Evolutionary conservation across 2,797 vertebrate species (phyloP), one percentile per base, ranked within the genome.

Genomic region (Cyprinella venusta): DNA sequence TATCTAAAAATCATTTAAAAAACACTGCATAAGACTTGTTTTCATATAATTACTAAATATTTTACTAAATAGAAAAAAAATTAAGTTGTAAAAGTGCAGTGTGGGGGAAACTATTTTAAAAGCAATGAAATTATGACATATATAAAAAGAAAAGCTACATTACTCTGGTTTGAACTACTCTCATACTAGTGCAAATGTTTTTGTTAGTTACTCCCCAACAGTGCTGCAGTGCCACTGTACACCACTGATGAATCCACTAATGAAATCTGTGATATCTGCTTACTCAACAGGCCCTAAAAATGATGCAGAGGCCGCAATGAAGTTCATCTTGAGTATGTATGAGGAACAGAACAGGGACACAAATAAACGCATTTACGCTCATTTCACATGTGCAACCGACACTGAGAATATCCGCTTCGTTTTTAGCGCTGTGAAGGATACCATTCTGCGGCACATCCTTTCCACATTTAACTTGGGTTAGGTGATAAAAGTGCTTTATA

Each of bases 351-450:
- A 96, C 85, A 79, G 84, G 0, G 92, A 93, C n/a, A 95, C 91
- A 48, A 90, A 92, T 10, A 96, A 95, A 86, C 84, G 86, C 19
- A 94, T 97, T 76, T 97, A 96, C 85, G 90, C 89, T 2, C 95
- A 97, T 90, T 97, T 95, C 90, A 97, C 96, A 13, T 97, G 96
- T 26, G 96, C 96, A 52, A 97, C 96, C 0, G 96, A 97, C 90
- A 98, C 96, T 0, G 93, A 97, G 86, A 97, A 98, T 82, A 97
- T 95, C 85, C 81, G 90, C 40, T 90, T 95, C 0, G 94, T 97
- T 85, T 97, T 98, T n/a, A 91, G 86, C 45, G 93, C 90, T 3
- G 96, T 97, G 80, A 96, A 94, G 87, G 93, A 97, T 81, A 97
- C 93, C 0, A 91, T 98, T 74, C 93, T 97, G 65, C 92, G 89